Percentiles rank a stretch among this genome's conserved stretches.
Conservation (phyloP, 2,113 vertebrate genomes). For the Galbula dea region DNA sequence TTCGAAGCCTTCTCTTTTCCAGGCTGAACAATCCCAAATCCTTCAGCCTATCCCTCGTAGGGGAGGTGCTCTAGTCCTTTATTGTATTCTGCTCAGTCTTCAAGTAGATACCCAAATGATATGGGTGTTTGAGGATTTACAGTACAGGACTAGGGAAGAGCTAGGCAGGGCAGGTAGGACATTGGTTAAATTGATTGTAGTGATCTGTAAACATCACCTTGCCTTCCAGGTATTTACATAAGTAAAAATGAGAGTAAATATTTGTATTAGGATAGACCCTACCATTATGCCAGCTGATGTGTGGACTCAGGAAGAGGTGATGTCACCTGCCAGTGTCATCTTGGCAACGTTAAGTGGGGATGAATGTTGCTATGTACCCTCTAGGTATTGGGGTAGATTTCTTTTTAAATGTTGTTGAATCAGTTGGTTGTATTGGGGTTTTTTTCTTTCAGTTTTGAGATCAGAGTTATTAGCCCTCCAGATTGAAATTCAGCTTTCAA, state of each 20-base stretch:
- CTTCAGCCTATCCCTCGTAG: too few species aligned
- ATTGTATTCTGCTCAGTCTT: neutral
- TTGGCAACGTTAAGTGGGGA: neutral
- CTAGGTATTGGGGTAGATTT: neutral
- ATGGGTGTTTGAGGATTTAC: neutral
- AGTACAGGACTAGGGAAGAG: neutral
- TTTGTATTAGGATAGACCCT: neutral
- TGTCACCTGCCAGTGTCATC: neutral
- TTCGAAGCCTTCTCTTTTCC: too few species aligned
- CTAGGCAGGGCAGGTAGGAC: neutral
- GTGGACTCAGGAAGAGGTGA: neutral
- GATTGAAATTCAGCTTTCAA: constrained; percentile 43
- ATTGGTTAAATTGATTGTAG: neutral
- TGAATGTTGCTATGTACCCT: neutral
- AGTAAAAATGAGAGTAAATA: constrained; percentile 34
- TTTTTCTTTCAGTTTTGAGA: neutral
- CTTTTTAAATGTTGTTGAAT: neutral
- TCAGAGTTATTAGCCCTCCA: constrained; percentile 39
- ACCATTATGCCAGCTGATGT: neutral
- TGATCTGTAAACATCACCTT: neutral
- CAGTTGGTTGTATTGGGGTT: neutral
- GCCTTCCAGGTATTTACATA: constrained; percentile 5
- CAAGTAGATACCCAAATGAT: neutral
- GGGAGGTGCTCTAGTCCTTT: too few species aligned
- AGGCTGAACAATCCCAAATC: too few species aligned